Conservation (phyloP, 2,113 vertebrate genomes). For the Cynoglossus semilaevis region DNA sequence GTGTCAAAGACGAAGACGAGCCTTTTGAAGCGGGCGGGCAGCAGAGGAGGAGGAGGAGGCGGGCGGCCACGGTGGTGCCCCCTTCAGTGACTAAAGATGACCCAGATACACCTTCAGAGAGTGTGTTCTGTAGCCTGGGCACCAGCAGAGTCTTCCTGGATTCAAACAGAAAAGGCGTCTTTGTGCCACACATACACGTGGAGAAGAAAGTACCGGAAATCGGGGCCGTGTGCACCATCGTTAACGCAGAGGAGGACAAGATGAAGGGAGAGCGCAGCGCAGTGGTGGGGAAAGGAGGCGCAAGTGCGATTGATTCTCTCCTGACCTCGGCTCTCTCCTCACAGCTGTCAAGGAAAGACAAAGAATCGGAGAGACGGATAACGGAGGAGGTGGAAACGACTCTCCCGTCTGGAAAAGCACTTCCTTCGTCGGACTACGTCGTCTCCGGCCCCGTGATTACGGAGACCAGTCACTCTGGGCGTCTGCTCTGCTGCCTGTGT, state of each 20-base stretch:
- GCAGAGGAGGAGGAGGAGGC: slow-evolving; percentile 71
- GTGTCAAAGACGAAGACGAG: slow-evolving; percentile 76
- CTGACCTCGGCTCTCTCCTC: slow-evolving; percentile 61
- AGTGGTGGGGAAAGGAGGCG: slow-evolving; percentile 59
- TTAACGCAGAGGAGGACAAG: slow-evolving; percentile 92
- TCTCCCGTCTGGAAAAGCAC: slow-evolving; percentile 85
- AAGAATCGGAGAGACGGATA: slow-evolving; percentile 68
- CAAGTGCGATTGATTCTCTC: slow-evolving; percentile 59
- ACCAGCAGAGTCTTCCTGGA: slow-evolving; percentile 53
- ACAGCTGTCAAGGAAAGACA: slow-evolving; percentile 70
- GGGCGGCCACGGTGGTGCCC: slow-evolving; percentile 11
- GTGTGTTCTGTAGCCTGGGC: slow-evolving; percentile 25
- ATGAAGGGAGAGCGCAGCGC: slow-evolving; percentile 69
- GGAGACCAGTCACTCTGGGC: slow-evolving; percentile 87
- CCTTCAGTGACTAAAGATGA: slow-evolving; percentile 64
- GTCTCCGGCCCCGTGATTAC: slow-evolving; percentile 90
- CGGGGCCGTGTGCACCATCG: slow-evolving; percentile 91
- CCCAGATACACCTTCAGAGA: slow-evolving; percentile 46
- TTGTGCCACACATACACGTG: slow-evolving; percentile 95
- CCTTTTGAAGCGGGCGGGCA: slow-evolving; percentile 62
- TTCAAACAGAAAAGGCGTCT: slow-evolving; percentile 69
- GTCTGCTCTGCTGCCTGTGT: slow-evolving; percentile 94
- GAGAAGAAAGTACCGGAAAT: slow-evolving; percentile 91
- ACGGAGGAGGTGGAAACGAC: slow-evolving; percentile 66
- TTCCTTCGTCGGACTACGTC: slow-evolving; percentile 89